Conservation (phyloP, 2,797 vertebrate genomes). For the Phalloptychus januarius region DNA sequence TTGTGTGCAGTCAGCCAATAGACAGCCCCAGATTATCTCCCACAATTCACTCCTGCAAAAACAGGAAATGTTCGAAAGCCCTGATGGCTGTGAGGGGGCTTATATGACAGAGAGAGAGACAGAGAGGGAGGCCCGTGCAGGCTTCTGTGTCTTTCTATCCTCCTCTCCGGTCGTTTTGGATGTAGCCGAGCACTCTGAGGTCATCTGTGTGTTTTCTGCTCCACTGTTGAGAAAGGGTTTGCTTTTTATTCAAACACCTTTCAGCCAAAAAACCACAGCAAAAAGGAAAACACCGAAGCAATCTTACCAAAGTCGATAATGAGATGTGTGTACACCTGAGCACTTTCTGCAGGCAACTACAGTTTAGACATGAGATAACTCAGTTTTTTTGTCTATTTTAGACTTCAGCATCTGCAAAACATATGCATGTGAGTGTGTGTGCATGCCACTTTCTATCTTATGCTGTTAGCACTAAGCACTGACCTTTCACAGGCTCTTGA, state of each 20-base stretch:
- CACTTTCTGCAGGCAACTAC: constrained; percentile 37
- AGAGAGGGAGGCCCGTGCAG: constrained; percentile 58
- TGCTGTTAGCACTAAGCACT: constrained; percentile 79
- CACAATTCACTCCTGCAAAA: constrained; percentile 82
- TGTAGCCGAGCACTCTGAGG: constrained; percentile 73
- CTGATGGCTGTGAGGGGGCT: constrained; percentile 79
- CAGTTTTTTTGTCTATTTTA: constrained; percentile 66
- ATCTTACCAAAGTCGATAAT: constrained; percentile 1
- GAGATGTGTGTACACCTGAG: constrained; percentile 11
- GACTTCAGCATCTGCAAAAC: constrained; percentile 53
- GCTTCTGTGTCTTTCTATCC: constrained; percentile 75
- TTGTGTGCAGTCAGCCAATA: constrained; percentile 82
- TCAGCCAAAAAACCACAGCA: constrained; percentile 25
- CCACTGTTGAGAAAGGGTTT: constrained; percentile 53
- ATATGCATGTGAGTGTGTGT: constrained; percentile 32
- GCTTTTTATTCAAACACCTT: constrained; percentile 43
- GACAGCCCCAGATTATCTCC: constrained; percentile 81
- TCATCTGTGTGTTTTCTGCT: constrained; percentile 76
- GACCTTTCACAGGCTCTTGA: constrained; percentile 90
- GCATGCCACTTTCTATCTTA: constrained; percentile 63
- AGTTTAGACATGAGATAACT: constrained; percentile 48
- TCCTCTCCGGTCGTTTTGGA: constrained; percentile 73
- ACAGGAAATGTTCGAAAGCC: constrained; percentile 82
- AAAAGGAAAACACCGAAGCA: constrained; percentile 17
- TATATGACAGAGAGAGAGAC: constrained; percentile 61